Conservation (phyloP, 92 coral and sea anemone species). For the Epizoanthus scotinus region DNA sequence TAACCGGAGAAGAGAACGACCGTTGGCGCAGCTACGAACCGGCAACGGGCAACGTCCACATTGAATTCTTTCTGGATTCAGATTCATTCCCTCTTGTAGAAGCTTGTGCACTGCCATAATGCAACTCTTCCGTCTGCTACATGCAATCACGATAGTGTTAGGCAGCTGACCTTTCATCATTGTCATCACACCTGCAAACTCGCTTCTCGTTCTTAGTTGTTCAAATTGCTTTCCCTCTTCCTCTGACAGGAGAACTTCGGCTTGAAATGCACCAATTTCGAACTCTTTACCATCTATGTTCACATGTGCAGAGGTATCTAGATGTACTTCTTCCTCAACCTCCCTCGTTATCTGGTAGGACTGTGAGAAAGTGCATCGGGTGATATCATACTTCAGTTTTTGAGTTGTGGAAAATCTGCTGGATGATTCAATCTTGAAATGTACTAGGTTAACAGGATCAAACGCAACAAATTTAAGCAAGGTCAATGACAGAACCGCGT, state of each 20-base stretch:
- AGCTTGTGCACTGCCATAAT: not conserved
- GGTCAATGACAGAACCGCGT: not conserved
- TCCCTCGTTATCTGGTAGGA: not conserved
- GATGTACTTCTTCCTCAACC: not conserved
- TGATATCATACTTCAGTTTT: not conserved
- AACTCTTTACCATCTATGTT: not conserved
- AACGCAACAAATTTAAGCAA: constrained; percentile 1
- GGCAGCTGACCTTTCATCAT: not conserved
- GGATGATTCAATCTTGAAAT: not conserved
- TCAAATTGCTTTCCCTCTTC: not conserved
- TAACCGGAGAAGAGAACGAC: not conserved
- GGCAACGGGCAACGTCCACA: constrained; percentile 8
- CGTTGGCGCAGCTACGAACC: constrained; percentile 1
- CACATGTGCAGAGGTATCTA: constrained; percentile 1
- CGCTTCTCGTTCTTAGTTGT: constrained; percentile 1
- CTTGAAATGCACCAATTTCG: constrained; percentile 14
- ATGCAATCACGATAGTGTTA: not conserved
- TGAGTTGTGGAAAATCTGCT: not conserved
- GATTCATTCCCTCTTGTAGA: not conserved
- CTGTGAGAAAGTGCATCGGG: not conserved
- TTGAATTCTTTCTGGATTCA: not conserved
- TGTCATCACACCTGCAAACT: constrained; percentile 1
- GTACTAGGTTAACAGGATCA: constrained; percentile 5
- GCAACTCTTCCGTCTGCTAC: not conserved
- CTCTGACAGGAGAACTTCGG: not conserved